Evolutionary conservation across 2,888 invertebrate species (phyloP).

Genomic region (Villa cingulata): DNA sequence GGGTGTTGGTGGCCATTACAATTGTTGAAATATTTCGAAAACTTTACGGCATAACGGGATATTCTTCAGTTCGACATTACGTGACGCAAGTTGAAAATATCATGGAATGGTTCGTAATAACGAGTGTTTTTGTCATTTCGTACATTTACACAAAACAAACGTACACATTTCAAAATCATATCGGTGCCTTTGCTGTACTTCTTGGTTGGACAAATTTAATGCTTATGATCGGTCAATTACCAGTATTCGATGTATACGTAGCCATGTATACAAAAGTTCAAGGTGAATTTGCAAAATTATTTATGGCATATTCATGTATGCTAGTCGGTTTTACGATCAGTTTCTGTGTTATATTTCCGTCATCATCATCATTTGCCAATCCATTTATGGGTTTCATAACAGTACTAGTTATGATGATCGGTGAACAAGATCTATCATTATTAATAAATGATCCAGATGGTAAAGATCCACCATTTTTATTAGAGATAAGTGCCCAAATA

Average conservation of each 20-base stretch:
- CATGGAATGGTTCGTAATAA: slow-evolving; percentile 76
- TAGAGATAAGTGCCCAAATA: slow-evolving; percentile 69
- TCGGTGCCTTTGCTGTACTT: slow-evolving; percentile 73
- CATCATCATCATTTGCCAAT: slow-evolving; percentile 66
- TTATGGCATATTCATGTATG: slow-evolving; percentile 72
- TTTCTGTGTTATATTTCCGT: slow-evolving; percentile 77
- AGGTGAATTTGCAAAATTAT: slow-evolving; percentile 73
- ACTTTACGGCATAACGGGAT: slow-evolving; percentile 67
- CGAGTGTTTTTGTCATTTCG: slow-evolving; percentile 70
- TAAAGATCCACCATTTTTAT: slow-evolving; percentile 57
- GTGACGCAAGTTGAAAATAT: slow-evolving; percentile 72
- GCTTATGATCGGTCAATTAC: slow-evolving; percentile 80
- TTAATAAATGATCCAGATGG: slow-evolving; percentile 62
- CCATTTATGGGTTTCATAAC: slow-evolving; percentile 75
- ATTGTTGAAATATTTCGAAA: slow-evolving; percentile 68
- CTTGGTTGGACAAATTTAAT: slow-evolving; percentile 83
- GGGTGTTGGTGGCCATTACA: slow-evolving; percentile 63
- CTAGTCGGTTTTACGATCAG: slow-evolving; percentile 76
- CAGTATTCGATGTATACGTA: slow-evolving; percentile 77
- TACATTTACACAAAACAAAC: slow-evolving; percentile 64
- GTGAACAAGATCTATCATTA: slow-evolving; percentile 65
- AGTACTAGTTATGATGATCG: slow-evolving; percentile 80
- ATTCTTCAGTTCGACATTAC: slow-evolving; percentile 68
- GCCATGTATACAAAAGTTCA: slow-evolving; percentile 84
- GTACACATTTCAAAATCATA: slow-evolving; percentile 75